Evolutionary conservation across 2,888 invertebrate genomes (phyloP), one percentile per base, ranked within the genome.

Genomic region (Clitarchus hookeri): DNA sequence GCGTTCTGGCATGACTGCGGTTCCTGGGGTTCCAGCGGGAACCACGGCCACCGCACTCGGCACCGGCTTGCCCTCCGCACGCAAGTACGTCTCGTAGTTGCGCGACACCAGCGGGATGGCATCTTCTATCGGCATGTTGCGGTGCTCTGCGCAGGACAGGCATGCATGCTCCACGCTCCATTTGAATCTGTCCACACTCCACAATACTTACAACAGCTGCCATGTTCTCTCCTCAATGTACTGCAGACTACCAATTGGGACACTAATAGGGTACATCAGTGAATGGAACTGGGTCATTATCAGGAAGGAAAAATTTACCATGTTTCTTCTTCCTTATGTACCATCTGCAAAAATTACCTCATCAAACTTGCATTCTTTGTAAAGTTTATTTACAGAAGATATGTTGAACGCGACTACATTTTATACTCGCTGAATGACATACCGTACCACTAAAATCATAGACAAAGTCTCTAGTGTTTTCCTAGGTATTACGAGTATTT

Each of bases 71-170:
- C 36, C 84, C 91, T 91, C 87, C 27, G 93, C 93, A 86, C 93
- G 91, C 91, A 93, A 93, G 90, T 95, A 95, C 89, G 91, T 92
- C 44, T 93, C 93, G 90, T 95, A 95, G 89, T 97, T 96, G 0
- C 95, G 94, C 13, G 94, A 94, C 53, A 98, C 93, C 88, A 98
- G 92, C 88, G 94, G 94, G 87, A 98, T 92, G 0, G 98, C 97
- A 91, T 98, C 98, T 86, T 98, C 98, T 78, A 98, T 91, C 0
- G 98, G 98, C 97, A 98, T 98, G 92, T 98, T 98, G 89, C 98
- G 95, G 92, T 98, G 98, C 91, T 98, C 98, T 95, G 93, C 88
- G 91, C 82, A 82, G 65, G 65, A 65, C 65, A 65, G n/a, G 19
- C n/a, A 65, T n/a, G 65, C 65, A 65, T 23, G 65, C 65, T 65